A percentile compares a stretch with the other conserved stretches of the same genome.
Conservation (phyloP, 1,140 invertebrate genomes). For the Drosophila sucinea region DNA sequence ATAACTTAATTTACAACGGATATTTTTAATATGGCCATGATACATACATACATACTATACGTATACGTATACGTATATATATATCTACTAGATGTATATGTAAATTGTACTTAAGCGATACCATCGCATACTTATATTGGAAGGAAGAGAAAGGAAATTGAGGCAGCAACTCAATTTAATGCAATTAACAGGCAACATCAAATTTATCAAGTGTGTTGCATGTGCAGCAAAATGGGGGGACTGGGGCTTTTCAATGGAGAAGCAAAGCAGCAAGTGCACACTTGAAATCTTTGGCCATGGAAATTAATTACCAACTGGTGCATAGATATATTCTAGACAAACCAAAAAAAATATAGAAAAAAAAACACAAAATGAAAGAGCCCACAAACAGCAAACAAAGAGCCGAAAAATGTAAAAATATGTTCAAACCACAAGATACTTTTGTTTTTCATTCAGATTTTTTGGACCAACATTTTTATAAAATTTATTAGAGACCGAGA, state of each 20-base stretch:
- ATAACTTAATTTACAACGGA: slow-evolving; percentile 49
- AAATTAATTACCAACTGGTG: slow-evolving; percentile 57
- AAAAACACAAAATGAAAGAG: neutral
- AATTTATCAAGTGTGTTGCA: slow-evolving; percentile 72
- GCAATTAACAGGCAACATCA: slow-evolving; percentile 73
- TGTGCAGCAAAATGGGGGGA: slow-evolving; percentile 32
- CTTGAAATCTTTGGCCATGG: slow-evolving; percentile 23
- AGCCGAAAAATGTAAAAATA: slow-evolving; percentile 10
- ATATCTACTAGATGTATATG: neutral
- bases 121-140: slow-evolving; percentile 20
- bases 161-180: slow-evolving; percentile 61
- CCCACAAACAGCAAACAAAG: slow-evolving; percentile 1
- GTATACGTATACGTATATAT: slow-evolving; percentile 32
- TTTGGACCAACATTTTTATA: neutral
- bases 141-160: slow-evolving; percentile 4
- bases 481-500: neutral
- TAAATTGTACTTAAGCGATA: slow-evolving; percentile 7
- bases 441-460: slow-evolving; percentile 24
- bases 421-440: slow-evolving; percentile 38
- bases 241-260: neutral
- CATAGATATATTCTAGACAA: slow-evolving; percentile 40
- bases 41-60: neutral
- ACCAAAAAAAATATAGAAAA: neutral
- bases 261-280: neutral
- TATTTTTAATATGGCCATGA: slow-evolving; percentile 40